These are phyloP conservation scores for Nasonia longicornis DNA, from an alignment of 1,140 invertebrate species.

Conservation along the genomic window DNA sequence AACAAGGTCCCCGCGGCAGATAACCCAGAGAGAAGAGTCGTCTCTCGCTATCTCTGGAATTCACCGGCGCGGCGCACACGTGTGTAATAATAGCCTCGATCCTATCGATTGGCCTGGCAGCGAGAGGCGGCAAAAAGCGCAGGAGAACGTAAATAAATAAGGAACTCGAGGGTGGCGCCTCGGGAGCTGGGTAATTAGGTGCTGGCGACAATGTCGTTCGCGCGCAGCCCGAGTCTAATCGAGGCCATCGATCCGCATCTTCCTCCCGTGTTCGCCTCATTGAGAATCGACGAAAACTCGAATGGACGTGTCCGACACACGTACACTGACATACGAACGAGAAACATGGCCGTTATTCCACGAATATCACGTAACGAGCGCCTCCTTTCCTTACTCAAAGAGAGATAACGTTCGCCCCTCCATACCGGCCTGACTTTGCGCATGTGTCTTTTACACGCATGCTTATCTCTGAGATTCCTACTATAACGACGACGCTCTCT, in stretches of 20 bases:
- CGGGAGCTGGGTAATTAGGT: neutral
- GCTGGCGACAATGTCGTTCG: neutral
- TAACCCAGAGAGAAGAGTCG: neutral
- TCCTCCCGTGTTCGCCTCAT: neutral
- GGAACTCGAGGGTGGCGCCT: neutral
- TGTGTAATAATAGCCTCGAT: neutral
- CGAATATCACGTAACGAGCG: slow-evolving; percentile 45
- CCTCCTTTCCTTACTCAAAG: neutral
- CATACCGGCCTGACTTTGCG: neutral
- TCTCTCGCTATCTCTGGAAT: neutral
- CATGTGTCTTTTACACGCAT: neutral
- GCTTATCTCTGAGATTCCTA: neutral
- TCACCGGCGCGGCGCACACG: neutral
- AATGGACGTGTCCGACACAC: neutral
- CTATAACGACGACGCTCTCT: neutral
- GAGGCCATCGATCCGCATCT: slow-evolving; percentile 26
- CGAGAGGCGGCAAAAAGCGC: neutral
- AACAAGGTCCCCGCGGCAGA: slow-evolving; percentile 8
- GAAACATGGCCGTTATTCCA: slow-evolving; percentile 44
- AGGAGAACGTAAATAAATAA: neutral
- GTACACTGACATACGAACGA: neutral
- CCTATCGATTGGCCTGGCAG: neutral
- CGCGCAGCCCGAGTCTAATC: neutral
- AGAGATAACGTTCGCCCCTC: neutral
- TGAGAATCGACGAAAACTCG: neutral